Conservation (phyloP, 2,888 invertebrate genomes). For the Rhingia campestris region DNA sequence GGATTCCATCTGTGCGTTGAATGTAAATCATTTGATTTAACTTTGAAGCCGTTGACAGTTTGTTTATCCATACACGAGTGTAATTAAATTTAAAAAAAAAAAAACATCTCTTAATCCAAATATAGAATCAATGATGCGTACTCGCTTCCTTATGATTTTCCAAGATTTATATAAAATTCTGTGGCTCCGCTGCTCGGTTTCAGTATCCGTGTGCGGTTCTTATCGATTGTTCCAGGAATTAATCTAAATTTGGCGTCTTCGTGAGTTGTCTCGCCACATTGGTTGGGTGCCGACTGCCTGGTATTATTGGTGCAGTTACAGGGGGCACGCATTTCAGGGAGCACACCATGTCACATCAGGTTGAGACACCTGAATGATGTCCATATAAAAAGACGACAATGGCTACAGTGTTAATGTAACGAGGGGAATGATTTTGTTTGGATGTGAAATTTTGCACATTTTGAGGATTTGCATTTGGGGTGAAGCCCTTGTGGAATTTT, state of each 20-base stretch:
- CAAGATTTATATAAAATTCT: background rate
- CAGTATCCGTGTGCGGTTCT: background rate
- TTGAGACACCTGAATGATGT: slow-evolving; percentile 9
- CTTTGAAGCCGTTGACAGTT: slow-evolving; percentile 17
- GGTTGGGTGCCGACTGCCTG: background rate
- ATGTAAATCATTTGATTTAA: slow-evolving; percentile 54
- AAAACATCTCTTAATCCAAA: slow-evolving; percentile 44
- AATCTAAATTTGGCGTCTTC: slow-evolving; percentile 29
- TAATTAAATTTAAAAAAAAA: slow-evolving; percentile 54
- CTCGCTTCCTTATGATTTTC: slow-evolving; percentile 41
- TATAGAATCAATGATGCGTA: slow-evolving; percentile 48
- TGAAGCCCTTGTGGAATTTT: no score
- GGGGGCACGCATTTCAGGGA: background rate
- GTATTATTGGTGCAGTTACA: slow-evolving; percentile 1
- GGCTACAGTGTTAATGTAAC: background rate
- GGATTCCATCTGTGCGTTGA: slow-evolving; percentile 65
- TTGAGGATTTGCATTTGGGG: slow-evolving; percentile 7
- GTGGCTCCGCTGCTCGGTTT: background rate
- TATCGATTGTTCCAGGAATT: slow-evolving; percentile 35
- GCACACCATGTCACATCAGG: slow-evolving; percentile 15
- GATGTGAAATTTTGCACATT: slow-evolving; percentile 3
- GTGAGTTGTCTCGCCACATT: background rate
- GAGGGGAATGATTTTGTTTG: slow-evolving; percentile 21
- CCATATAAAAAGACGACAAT: background rate
- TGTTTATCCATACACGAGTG: slow-evolving; percentile 27